Percentiles rank a stretch among this genome's conserved stretches.
Conservation (phyloP, 23 tunicate genomes). For the Diplosoma virens region DNA sequence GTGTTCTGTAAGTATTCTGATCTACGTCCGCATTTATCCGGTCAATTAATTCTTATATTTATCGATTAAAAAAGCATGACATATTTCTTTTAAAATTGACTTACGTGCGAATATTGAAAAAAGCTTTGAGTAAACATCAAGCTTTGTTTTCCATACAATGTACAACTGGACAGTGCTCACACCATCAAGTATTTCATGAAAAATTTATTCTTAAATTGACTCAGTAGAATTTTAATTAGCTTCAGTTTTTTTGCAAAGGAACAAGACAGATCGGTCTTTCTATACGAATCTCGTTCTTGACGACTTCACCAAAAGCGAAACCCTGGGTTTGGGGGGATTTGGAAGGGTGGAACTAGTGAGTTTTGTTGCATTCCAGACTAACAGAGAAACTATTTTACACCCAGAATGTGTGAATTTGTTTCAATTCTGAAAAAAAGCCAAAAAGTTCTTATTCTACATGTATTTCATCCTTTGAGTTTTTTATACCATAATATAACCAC, state of each 20-base stretch:
- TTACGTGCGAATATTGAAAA: not conserved
- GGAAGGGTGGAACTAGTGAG: conserved; percentile 92
- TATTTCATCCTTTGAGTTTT: too few species aligned
- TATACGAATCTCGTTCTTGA: conserved; percentile 41
- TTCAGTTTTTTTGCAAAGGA: too few species aligned
- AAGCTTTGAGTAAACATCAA: too few species aligned
- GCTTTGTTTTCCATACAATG: too few species aligned
- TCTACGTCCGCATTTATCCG: not conserved
- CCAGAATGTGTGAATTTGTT: not conserved
- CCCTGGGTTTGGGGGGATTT: conserved; percentile 95
- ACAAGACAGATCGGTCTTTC: conserved; percentile 56
- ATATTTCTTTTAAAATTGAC: too few species aligned
- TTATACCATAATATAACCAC: too few species aligned
- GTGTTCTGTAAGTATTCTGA: conserved; percentile 4
- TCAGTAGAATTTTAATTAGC: not conserved
- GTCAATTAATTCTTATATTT: too few species aligned
- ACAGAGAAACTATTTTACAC: not conserved
- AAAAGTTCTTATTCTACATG: too few species aligned
- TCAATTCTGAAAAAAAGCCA: not conserved
- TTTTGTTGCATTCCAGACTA: not conserved
- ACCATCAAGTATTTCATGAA: not conserved
- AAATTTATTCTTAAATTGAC: not conserved
- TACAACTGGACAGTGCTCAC: too few species aligned
- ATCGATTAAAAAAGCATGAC: too few species aligned
- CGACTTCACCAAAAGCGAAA: conserved; percentile 69